A percentile compares a stretch with the other conserved stretches of the same genome.
phyloP scores from a whole-genome alignment of 1,140 invertebrate species.

The Apis florea region DNA sequence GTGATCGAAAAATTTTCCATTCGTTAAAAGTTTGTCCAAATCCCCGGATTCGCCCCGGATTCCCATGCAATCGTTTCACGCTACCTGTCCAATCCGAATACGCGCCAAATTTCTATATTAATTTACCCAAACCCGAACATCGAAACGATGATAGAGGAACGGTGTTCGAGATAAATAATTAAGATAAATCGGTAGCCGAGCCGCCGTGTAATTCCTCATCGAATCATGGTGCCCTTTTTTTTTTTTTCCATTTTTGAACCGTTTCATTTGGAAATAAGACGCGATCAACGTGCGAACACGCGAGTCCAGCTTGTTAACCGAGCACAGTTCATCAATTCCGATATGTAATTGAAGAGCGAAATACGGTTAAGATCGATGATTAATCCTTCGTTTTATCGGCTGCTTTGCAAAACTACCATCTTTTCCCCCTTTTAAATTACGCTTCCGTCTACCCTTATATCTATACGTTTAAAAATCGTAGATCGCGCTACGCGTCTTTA shows the following conservation, averaged over 20 bases:
- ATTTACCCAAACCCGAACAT: too few species aligned
- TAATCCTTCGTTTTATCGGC: background rate
- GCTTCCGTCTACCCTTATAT: too few species aligned
- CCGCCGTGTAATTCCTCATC: background rate
- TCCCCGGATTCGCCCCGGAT: too few species aligned
- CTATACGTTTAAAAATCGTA: too few species aligned
- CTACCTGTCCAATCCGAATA: too few species aligned
- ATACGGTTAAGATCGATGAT: constrained; percentile 13
- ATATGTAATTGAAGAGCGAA: constrained; percentile 16
- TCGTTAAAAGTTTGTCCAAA: too few species aligned
- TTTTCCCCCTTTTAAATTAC: too few species aligned
- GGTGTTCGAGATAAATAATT: constrained; percentile 32
- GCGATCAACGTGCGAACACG: constrained; percentile 28
- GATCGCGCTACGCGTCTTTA: too few species aligned
- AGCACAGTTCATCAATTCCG: constrained; percentile 19
- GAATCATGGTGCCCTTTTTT: background rate
- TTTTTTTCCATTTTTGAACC: background rate
- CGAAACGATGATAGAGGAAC: background rate
- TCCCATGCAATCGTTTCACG: too few species aligned
- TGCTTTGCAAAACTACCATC: background rate
- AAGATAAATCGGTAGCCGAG: constrained; percentile 2
- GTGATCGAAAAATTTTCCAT: too few species aligned
- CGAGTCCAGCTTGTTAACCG: background rate
- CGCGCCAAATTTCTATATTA: too few species aligned
- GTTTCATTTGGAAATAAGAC: constrained; percentile 38